These are phyloP conservation scores for Drosophila setifemur DNA, from an alignment of 1,140 invertebrate genomes.

Conservation along the genomic window DNA sequence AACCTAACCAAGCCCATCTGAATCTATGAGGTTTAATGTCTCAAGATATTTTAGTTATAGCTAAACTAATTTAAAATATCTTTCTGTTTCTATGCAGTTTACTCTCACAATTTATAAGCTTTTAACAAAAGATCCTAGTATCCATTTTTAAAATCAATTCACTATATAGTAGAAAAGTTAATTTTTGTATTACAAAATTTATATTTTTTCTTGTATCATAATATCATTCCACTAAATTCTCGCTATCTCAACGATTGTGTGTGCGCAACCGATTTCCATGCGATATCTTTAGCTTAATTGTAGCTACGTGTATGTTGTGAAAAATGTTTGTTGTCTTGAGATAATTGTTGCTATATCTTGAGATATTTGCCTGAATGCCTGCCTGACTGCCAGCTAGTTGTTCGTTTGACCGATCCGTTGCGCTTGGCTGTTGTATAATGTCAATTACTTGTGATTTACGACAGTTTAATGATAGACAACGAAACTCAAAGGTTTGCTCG, in stretches of 20 bases:
- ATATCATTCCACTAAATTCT: too few species aligned
- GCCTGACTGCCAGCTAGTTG: neutral
- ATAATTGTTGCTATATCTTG: constrained; percentile 77
- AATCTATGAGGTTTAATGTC: too few species aligned
- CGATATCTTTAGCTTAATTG: constrained; percentile 67
- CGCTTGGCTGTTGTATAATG: constrained; percentile 70
- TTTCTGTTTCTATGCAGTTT: too few species aligned
- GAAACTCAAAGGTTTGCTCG: constrained; percentile 33
- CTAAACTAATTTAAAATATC: too few species aligned
- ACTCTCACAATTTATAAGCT: too few species aligned
- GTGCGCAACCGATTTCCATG: constrained; percentile 28
- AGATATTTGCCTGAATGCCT: constrained; percentile 59
- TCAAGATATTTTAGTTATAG: too few species aligned
- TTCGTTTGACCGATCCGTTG: constrained; percentile 22
- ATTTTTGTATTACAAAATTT: too few species aligned
- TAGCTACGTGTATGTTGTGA: constrained; percentile 62
- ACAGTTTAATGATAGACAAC: constrained; percentile 76
- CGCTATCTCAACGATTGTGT: neutral
- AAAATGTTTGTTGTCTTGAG: constrained; percentile 66
- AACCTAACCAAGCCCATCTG: too few species aligned
- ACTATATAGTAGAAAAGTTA: too few species aligned
- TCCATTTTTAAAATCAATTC: too few species aligned
- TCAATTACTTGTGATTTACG: constrained; percentile 81
- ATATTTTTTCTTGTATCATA: too few species aligned
- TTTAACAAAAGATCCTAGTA: too few species aligned